Conservation (phyloP, 2,113 vertebrate genomes). For the Speoplatyrhinus poulsoni region DNA sequence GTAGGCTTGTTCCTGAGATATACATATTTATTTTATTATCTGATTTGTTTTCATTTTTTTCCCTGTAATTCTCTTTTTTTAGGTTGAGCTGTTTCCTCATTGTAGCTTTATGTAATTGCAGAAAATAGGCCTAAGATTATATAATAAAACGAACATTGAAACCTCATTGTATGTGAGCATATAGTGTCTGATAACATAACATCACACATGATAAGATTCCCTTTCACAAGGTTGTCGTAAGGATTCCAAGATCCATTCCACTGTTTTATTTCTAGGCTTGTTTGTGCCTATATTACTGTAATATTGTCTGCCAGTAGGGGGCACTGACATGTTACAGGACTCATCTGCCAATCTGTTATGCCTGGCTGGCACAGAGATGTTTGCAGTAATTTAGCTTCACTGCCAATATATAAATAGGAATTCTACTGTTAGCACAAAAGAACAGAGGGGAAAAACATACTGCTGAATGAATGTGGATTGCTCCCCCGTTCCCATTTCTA, state of each 20-base stretch:
- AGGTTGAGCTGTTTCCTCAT: too few relatives aligned
- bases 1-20: too few relatives aligned
- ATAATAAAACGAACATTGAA: too few relatives aligned
- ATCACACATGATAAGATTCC: constrained; percentile 53
- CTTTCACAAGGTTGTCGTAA: constrained; percentile 66
- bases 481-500: constrained; percentile 77
- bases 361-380: constrained; percentile 75
- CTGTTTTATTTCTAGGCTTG: constrained; percentile 49
- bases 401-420: constrained; percentile 81
- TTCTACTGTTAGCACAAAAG: constrained; percentile 79
- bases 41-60: too few relatives aligned
- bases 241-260: constrained; percentile 59
- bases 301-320: constrained; percentile 68
- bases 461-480: constrained; percentile 78
- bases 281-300: constrained; percentile 59
- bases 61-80: too few relatives aligned
- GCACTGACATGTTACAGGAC: constrained; percentile 75
- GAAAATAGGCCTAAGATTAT: too few relatives aligned
- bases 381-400: constrained; percentile 80
- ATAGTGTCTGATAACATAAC: constrained; percentile 32
- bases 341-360: constrained; percentile 66
- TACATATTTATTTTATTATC: too few relatives aligned
- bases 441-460: constrained; percentile 61
- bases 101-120: too few relatives aligned
- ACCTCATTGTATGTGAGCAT: not conserved